These are phyloP conservation scores for Alouatta caraya DNA, from an alignment of 2,797 vertebrate species.

Conservation along the genomic window DNA sequence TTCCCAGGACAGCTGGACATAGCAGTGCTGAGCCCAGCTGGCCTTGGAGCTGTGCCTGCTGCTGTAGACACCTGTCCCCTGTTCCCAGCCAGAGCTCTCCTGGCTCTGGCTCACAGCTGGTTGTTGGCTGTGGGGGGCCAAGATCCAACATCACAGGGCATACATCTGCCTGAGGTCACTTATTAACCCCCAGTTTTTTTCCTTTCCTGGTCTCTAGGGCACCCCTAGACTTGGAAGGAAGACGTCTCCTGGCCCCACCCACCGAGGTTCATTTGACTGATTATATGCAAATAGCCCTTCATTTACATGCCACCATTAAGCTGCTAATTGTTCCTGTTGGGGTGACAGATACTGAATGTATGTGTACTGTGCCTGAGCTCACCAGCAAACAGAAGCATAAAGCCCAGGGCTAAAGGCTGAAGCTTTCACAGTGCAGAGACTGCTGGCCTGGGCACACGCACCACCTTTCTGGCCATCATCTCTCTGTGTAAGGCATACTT, in stretches of 20 bases:
- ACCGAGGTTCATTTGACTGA: conserved; percentile 92
- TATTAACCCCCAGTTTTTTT: conserved; percentile 5
- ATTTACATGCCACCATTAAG: conserved; percentile 76
- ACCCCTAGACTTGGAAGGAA: conserved; percentile 95
- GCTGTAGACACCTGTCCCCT: neutral
- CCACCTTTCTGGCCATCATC: conserved; percentile 39
- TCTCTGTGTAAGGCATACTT: neutral
- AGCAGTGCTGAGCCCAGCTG: neutral
- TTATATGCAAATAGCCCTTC: conserved; percentile 65
- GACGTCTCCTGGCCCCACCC: conserved; percentile 93
- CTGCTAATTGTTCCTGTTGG: conserved; percentile 90
- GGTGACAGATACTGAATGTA: conserved; percentile 90
- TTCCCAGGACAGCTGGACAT: neutral
- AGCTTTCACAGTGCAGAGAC: conserved; percentile 53
- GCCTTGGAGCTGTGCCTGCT: neutral
- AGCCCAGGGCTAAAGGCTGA: conserved; percentile 67
- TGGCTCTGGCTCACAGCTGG: neutral
- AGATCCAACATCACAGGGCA: neutral
- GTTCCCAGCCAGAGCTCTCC: neutral
- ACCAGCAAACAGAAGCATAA: conserved; percentile 85
- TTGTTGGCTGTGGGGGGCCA: neutral
- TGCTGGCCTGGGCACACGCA: neutral
- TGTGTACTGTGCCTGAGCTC: conserved; percentile 86
- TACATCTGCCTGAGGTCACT: neutral
- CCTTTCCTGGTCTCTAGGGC: conserved; percentile 85